Evolutionary conservation across 2,113 vertebrate species (phyloP).

Genomic region (Thymallus thymallus): DNA sequence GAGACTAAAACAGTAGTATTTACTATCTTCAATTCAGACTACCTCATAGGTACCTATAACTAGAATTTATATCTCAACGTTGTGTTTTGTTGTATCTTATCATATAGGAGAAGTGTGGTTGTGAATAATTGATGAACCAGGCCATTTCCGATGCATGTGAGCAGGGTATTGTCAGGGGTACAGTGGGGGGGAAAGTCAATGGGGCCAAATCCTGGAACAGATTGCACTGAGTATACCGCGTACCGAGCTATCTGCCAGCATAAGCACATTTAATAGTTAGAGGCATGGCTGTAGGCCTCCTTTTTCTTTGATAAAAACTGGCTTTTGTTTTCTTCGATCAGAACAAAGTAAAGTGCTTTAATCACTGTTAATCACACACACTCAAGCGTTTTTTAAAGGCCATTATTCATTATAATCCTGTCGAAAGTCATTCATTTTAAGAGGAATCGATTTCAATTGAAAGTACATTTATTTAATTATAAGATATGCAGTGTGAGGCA

Average conservation of each 20-base stretch:
- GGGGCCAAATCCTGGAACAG: conserved; percentile 8
- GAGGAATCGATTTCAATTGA: neutral
- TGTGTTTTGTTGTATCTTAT: conserved; percentile 11
- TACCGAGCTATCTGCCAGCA: neutral
- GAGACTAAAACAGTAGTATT: too few relatives aligned
- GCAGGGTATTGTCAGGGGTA: conserved; percentile 5
- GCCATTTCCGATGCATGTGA: conserved; percentile 11
- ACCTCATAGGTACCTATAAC: neutral
- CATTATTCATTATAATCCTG: neutral
- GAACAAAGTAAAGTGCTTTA: conserved; percentile 4
- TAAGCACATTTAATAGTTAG: conserved; percentile 12
- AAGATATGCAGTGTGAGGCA: neutral
- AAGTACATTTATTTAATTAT: neutral
- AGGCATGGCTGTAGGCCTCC: neutral
- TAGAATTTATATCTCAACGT: too few relatives aligned
- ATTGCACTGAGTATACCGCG: neutral
- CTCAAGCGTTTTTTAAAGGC: neutral
- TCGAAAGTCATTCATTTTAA: neutral
- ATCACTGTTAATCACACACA: neutral
- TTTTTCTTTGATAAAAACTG: conserved; percentile 11
- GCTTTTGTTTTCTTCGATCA: conserved; percentile 8
- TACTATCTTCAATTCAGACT: too few relatives aligned
- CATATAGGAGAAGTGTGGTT: conserved; percentile 2
- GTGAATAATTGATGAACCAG: conserved; percentile 27
- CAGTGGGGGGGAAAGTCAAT: neutral